Base-by-base conservation (phyloP, 2,113 vertebrate genomes). In the Dascyllus trimaculatus region DNA sequence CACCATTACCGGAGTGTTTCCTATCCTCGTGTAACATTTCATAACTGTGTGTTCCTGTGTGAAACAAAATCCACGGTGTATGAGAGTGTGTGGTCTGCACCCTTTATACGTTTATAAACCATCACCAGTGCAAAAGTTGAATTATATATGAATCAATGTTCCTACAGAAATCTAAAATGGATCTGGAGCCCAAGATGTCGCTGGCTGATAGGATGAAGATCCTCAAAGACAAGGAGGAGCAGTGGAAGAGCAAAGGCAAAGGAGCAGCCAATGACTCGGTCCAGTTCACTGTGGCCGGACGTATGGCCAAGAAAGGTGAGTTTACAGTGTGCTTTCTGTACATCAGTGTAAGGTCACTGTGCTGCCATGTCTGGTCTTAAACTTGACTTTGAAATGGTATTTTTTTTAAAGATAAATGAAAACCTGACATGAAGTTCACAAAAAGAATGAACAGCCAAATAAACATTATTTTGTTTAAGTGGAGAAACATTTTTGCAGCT, bases 211-310 rank as follows among this genome's bases (percentile, higher is more conserved):
- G 94, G 51, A 95, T 95, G 93, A 95, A 93, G 88, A 87, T 93
- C 69, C 93, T 95, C 4, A 93, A 94, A 75, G 93, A 93, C 71
- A 95, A 93, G 54, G 94, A 95, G 88, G 93, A 95, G 70, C 89
- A 92, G 80, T 95, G 95, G 95, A 95, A 95, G 80, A 72, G 26
- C 71, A 93, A 81, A 85, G 95, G 95, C 58, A 94, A 94, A 80
- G 94, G 95, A 64, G 94, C 94, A 21, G 91, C 92, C 81, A 96
- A 96, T 3, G 95, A 96, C 87, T 95, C 95, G 0, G 71, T 76
- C 11, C 95, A 96, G 91, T 95, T 95, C 90, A 95, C 94, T 1
- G 95, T 96, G 32, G 95, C 94, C 10, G 95, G 94, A 64, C 94
- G 94, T 71, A 95, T 95, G 95, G 94, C 94, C 61, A 95, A 89